Evolutionary conservation across 2,888 invertebrate species (phyloP), one percentile per base, ranked within the genome.

Genomic region (Asteroscopus sphinx): DNA sequence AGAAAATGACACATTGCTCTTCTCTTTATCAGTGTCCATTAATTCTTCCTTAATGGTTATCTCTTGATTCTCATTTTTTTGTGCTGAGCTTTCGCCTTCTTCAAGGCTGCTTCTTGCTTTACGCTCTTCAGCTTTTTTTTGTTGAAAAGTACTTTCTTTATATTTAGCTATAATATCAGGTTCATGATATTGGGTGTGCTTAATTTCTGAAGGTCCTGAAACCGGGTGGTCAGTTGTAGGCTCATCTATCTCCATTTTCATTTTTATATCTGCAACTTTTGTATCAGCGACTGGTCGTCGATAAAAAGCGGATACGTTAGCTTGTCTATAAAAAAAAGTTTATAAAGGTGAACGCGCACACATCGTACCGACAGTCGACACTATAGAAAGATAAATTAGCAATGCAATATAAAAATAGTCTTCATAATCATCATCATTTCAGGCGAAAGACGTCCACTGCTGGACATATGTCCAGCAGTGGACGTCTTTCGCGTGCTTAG

Each of bases 231-330:
- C 37, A n/a, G 26, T 13, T 30, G 60, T 44, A 21, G 40, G 28
- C 16, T 39, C 36, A 15, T 47, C 36, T 35, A 17, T 36, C 15
- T 59, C 45, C 21, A 49, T 60, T 15, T 64, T 54, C 39, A 62
- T 51, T 49, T 54, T 49, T 39, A 37, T 42, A 28, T 52, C 46
- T 21, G 32, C 35, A 16, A 30, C 17, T 32, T 55, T 48, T 25
- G 46, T 41, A 36, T 80, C 75, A 49, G 81, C 61, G 36, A 81
- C 64, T 39, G 85, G 75, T 46, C 78, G 77, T 47, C 91, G 93
- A 89, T 87, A 95, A 62, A 95, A 95, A 46, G 95, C 87, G 72
- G 96, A 95, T 5, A 97, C 96, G 90, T 97, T 97, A 0, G 97
- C 97, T 91, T 97, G 97, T 12, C 95, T 95, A 49, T n/a, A 63